These are phyloP conservation scores for Eledone cirrhosa DNA, from an alignment of 2,888 invertebrate genomes.

Conservation along the genomic window DNA sequence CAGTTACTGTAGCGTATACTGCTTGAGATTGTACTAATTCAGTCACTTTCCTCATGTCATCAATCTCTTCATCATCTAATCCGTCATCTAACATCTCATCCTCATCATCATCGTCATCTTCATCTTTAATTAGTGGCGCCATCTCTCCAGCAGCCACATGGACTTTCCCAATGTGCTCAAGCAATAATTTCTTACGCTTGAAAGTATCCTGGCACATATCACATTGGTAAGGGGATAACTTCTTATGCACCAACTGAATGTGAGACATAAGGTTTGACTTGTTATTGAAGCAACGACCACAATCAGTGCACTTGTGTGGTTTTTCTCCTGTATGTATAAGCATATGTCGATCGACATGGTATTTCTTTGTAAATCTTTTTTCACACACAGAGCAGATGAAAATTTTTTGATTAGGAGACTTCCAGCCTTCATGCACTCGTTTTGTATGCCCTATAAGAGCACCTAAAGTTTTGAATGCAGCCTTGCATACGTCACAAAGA, in stretches of 20 bases:
- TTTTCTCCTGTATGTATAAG: conserved; percentile 61
- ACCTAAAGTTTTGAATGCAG: conserved; percentile 62
- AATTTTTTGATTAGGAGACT: conserved; percentile 63
- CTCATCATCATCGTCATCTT: conserved; percentile 54
- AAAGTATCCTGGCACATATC: conserved; percentile 63
- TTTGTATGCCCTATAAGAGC: conserved; percentile 63
- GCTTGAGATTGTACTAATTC: conserved; percentile 16
- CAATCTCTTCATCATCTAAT: conserved; percentile 40
- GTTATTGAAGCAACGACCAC: conserved; percentile 62
- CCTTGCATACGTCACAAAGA: conserved; percentile 60
- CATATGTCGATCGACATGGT: conserved; percentile 62
- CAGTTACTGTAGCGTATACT: conserved; percentile 38
- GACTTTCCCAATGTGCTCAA: conserved; percentile 59
- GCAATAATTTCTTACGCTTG: conserved; percentile 58
- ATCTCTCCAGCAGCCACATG: conserved; percentile 58
- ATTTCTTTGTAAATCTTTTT: conserved; percentile 63
- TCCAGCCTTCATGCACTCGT: conserved; percentile 62
- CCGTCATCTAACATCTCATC: conserved; percentile 41
- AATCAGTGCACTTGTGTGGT: conserved; percentile 61
- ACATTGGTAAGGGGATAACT: conserved; percentile 60
- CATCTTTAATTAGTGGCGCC: conserved; percentile 58
- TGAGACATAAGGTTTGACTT: conserved; percentile 63
- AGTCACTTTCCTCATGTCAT: background rate
- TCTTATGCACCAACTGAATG: conserved; percentile 60
- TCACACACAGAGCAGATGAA: conserved; percentile 63